Evolutionary conservation across 2,888 invertebrate genomes (phyloP), one percentile per base, ranked within the genome.

Genomic region (Clunio marinus): DNA sequence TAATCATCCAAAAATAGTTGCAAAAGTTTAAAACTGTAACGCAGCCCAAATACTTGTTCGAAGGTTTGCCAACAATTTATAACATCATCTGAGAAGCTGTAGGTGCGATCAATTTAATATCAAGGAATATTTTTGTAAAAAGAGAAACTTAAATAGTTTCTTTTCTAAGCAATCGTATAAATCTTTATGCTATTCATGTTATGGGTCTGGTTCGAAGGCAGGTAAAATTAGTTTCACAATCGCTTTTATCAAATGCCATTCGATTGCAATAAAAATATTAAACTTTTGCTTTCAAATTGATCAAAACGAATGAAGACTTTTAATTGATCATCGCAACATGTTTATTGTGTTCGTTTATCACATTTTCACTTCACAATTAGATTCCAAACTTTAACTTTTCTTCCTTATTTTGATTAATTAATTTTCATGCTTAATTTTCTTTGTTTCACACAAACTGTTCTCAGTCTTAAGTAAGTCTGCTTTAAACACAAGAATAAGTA

Each of bases 171-270:
- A 51, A 17, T 17, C 17, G 3, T 51, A 17, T 51, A 51, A 45
- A 45, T 45, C 45, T 45, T 22, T 51, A 20, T 17, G 2, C 17
- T 15, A 3, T 41, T 41, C 51, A 51, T 20, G 17, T 51, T 13
- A 51, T 13, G 7, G 4, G 5, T 8, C 8, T 22, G 20, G 22
- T 22, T n/a, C 22, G 41, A 15, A 15, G 7, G 20, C 2, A 51
- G 41, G 51, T 51, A 22, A 51, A 17, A 51, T 22, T 5, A 51
- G n/a, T n/a, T n/a, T n/a, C n/a, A n/a, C n/a, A n/a, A n/a, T n/a
- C n/a, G n/a, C 51, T 51, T 51, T 17, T 17, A 17, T 17, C 51
- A 51, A 51, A 51, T 51, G 51, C 51, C 51, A 51, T n/a, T 51
- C 35, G 35, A 5, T 32, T 32, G 35, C 51, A 51, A 15, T 45